A percentile compares a stretch with the other conserved stretches of the same genome.
Evolutionary conservation across 2,113 vertebrate species (phyloP).

Genomic region (Cacatua alba): DNA sequence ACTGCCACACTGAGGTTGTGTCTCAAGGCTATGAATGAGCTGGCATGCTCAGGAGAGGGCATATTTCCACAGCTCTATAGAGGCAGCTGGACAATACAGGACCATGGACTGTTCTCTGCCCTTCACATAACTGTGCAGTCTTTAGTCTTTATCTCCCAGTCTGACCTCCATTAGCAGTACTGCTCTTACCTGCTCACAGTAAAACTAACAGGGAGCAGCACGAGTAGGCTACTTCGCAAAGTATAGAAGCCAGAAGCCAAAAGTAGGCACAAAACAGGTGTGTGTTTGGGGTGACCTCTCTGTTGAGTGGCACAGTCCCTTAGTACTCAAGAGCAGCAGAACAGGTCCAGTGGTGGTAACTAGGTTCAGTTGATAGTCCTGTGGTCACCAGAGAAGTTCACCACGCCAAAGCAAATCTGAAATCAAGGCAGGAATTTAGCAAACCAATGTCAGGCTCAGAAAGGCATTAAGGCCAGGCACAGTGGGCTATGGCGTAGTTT

Average conservation of each 20-base stretch:
- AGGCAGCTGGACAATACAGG: neutral
- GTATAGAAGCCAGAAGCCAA: neutral
- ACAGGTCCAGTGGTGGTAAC: neutral
- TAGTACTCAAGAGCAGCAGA: neutral
- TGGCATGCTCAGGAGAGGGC: neutral
- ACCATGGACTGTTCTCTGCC: neutral
- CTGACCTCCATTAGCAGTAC: neutral
- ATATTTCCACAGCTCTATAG: neutral
- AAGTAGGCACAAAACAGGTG: neutral
- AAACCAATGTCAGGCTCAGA: neutral
- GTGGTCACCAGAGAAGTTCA: neutral
- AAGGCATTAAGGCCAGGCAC: neutral
- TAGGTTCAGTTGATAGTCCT: neutral
- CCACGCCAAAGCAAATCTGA: neutral
- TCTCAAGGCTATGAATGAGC: neutral
- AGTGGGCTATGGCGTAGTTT: neutral
- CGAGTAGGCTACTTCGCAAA: neutral
- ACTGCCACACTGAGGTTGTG: too few relatives aligned
- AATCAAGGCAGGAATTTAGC: neutral
- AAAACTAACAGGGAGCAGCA: neutral
- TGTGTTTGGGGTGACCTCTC: neutral
- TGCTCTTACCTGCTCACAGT: neutral
- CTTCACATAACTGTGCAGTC: neutral
- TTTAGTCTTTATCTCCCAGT: neutral
- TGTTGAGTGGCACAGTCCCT: neutral